Evolutionary conservation across 2,888 invertebrate genomes (phyloP).

Genomic region (Tortricodes alternella): DNA sequence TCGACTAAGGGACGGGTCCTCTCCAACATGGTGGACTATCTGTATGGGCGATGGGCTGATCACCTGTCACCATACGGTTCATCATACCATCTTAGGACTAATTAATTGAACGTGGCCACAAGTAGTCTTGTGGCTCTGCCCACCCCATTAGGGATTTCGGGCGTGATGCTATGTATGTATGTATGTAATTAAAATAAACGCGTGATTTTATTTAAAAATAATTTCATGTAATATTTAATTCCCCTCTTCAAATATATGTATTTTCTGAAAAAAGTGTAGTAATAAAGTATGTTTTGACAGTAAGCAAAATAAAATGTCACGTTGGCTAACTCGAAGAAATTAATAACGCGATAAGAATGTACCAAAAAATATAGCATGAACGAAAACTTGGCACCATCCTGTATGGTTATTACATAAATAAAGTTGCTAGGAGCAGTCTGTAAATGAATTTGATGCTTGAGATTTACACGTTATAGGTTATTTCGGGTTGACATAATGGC

Average conservation of each 20-base stretch:
- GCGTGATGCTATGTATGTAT: no score
- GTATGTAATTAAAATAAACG: neutral
- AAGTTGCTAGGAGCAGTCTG: neutral
- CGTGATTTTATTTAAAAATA: neutral
- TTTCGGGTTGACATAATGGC: neutral
- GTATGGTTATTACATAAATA: constrained; percentile 14
- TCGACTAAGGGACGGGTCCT: no score
- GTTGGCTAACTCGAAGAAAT: constrained; percentile 1
- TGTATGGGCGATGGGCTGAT: no score
- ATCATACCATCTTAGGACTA: no score
- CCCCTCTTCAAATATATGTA: neutral
- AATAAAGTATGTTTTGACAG: constrained; percentile 10
- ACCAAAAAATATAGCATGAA: constrained; percentile 2
- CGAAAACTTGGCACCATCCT: constrained; percentile 14
- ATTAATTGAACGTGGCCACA: no score
- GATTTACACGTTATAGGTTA: neutral
- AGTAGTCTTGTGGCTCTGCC: no score
- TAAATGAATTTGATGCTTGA: neutral
- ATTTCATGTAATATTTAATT: neutral
- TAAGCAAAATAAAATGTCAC: constrained; percentile 22
- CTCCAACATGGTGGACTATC: no score
- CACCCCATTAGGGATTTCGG: no score
- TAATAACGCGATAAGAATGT: constrained; percentile 8
- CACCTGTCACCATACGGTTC: no score
- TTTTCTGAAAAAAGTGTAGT: neutral